A percentile compares a stretch with the other conserved stretches of the same genome.
Evolutionary conservation across 2,888 invertebrate genomes (phyloP).

Genomic region (Ecliptopera silaceata): DNA sequence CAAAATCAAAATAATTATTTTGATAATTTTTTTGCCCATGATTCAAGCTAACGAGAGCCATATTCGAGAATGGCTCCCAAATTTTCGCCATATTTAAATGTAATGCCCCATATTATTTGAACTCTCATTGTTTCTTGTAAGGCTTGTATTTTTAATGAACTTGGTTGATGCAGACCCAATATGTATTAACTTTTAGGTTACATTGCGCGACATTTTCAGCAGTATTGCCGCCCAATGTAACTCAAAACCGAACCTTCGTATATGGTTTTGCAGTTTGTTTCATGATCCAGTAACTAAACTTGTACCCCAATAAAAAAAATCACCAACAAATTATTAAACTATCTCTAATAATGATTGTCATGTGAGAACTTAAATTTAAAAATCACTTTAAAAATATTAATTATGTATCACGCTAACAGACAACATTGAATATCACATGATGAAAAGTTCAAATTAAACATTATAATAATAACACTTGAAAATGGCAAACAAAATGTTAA

Average conservation of each 20-base stretch:
- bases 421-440: conserved; percentile 82
- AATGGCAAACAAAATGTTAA: conserved; percentile 58
- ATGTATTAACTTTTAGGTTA: too few species aligned
- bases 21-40: conserved; percentile 6
- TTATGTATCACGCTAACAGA: conserved; percentile 76
- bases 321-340: conserved; percentile 58
- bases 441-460: conserved; percentile 73
- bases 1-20: neutral
- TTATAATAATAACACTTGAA: conserved; percentile 57
- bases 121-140: too few species aligned
- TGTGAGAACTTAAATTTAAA: conserved; percentile 69
- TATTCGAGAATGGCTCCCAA: neutral
- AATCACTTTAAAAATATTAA: conserved; percentile 57
- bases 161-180: too few species aligned
- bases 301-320: conserved; percentile 50
- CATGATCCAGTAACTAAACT: conserved; percentile 6
- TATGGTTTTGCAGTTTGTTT: neutral
- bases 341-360: conserved; percentile 63
- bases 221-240: too few species aligned
- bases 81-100: too few species aligned
- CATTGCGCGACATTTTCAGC: too few species aligned
- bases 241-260: too few species aligned
- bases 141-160: too few species aligned
- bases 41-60: neutral
- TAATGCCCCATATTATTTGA: too few species aligned